Evolutionary conservation across 2,113 vertebrate species (phyloP).

Genomic region (Mugil cephalus): DNA sequence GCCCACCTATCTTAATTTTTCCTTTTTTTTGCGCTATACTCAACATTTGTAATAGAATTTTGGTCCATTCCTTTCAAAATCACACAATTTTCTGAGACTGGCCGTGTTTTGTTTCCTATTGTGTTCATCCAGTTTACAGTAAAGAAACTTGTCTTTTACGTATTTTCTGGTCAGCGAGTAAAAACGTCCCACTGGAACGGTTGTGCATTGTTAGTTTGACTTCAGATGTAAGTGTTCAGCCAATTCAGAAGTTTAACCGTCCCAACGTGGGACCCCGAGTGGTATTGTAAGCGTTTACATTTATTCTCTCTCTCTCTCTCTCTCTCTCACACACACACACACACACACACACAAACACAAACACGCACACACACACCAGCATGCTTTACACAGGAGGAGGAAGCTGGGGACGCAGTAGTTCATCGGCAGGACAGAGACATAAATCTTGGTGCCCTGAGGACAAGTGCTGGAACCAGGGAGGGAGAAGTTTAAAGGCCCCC

Average conservation of each 20-base stretch:
- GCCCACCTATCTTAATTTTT: background rate
- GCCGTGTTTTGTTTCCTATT: background rate
- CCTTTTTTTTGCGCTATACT: background rate
- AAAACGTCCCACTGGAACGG: constrained; percentile 27
- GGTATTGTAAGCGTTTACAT: constrained; percentile 31
- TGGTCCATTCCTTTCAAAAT: no score
- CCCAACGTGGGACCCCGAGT: constrained; percentile 26
- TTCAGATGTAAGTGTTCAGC: constrained; percentile 21
- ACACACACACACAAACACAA: background rate
- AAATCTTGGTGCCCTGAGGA: constrained; percentile 77
- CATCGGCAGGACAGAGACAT: constrained; percentile 71
- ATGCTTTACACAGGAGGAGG: constrained; percentile 21
- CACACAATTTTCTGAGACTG: background rate
- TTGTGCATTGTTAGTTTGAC: constrained; percentile 43
- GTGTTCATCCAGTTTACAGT: background rate
- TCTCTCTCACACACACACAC: constrained; percentile 42
- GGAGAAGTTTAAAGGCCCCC: constrained; percentile 65
- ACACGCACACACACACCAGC: background rate
- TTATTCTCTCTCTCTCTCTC: constrained; percentile 27
- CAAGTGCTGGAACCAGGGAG: constrained; percentile 61
- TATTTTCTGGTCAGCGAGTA: constrained; percentile 11
- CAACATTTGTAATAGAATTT: no score
- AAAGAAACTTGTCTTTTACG: constrained; percentile 1
- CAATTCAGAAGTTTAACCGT: constrained; percentile 42
- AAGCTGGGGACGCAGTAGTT: constrained; percentile 46